Conservation (phyloP, 2,888 invertebrate genomes). For the Drosophila borealis region DNA sequence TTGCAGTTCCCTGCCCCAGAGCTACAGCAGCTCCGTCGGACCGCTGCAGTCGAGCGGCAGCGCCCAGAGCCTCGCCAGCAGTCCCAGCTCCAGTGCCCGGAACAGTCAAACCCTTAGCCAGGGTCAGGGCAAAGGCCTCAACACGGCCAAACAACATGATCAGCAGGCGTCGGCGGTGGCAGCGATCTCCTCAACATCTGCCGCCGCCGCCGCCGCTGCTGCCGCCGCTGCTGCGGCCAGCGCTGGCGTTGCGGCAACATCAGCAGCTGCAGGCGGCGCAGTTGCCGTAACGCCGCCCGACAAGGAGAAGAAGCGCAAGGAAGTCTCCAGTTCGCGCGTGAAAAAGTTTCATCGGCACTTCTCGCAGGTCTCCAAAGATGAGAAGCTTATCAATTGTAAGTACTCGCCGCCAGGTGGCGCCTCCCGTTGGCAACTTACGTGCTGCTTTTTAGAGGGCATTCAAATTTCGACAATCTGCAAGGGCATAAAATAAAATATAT, state of each 20-base stretch:
- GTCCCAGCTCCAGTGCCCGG: constrained; percentile 49
- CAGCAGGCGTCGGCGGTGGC: constrained; percentile 56
- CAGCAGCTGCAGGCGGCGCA: constrained; percentile 43
- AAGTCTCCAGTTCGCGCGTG: constrained; percentile 87
- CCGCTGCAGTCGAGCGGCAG: constrained; percentile 73
- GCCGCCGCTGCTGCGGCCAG: constrained; percentile 2
- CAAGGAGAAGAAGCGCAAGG: constrained; percentile 84
- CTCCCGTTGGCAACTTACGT: too few species aligned
- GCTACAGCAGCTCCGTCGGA: constrained; percentile 61
- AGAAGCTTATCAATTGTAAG: constrained; percentile 94
- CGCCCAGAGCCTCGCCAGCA: constrained; percentile 76
- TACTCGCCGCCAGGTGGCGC: constrained; percentile 52
- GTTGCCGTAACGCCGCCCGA: constrained; percentile 44
- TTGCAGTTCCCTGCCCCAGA: constrained; percentile 65
- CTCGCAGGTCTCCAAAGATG: constrained; percentile 92
- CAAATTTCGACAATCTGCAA: too few species aligned
- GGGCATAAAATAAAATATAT: too few species aligned
- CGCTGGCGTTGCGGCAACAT: constrained; percentile 15
- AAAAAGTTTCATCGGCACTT: constrained; percentile 96
- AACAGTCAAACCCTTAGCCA: constrained; percentile 43
- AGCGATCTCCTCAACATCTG: constrained; percentile 54
- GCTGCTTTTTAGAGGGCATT: too few species aligned
- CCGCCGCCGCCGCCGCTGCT: constrained; percentile 40
- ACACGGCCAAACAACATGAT: constrained; percentile 77
- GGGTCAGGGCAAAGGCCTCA: constrained; percentile 38